phyloP scores from a whole-genome alignment of 2,113 vertebrate genomes.

The Hirundichthys speculiger region DNA sequence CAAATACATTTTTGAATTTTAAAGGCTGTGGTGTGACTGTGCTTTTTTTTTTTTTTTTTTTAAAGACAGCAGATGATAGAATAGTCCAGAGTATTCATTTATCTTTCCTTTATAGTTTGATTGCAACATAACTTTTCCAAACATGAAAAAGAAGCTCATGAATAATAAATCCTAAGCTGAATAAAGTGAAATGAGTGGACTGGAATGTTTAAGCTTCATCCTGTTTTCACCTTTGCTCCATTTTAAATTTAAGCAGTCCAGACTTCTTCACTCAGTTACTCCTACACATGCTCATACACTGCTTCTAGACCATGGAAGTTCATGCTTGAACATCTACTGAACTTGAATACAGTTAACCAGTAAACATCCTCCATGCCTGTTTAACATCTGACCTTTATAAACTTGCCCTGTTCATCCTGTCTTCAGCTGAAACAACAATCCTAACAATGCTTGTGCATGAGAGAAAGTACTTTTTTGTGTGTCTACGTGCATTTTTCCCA shows the following conservation, averaged over 20 bases:
- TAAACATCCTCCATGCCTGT: slow-evolving; percentile 47
- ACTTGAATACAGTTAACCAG: slow-evolving; percentile 42
- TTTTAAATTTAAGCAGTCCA: not conserved
- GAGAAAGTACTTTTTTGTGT: slow-evolving; percentile 8
- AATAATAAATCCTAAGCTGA: slow-evolving; percentile 18
- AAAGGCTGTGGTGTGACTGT: too few relatives aligned
- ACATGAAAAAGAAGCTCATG: slow-evolving; percentile 9
- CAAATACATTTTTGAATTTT: too few relatives aligned
- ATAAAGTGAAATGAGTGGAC: slow-evolving; percentile 15
- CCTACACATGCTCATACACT: slow-evolving; percentile 2
- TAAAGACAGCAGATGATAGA: not conserved
- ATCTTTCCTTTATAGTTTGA: slow-evolving; percentile 2
- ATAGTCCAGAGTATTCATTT: slow-evolving; percentile 12
- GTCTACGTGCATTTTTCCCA: slow-evolving; percentile 32
- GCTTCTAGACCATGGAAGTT: not conserved
- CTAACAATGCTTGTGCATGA: slow-evolving; percentile 18
- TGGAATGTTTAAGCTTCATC: slow-evolving; percentile 15
- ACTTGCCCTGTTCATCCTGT: slow-evolving; percentile 19
- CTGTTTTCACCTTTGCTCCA: not conserved
- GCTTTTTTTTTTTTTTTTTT: slow-evolving; percentile 4
- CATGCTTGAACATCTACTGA: slow-evolving; percentile 13
- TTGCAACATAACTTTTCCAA: slow-evolving; percentile 11
- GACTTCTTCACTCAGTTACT: not conserved
- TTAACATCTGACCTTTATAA: slow-evolving; percentile 52
- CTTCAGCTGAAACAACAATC: slow-evolving; percentile 71